Percentiles rank a stretch among this genome's conserved stretches.
phyloP scores from a whole-genome alignment of 2,797 vertebrate genomes.

The Arnoldichthys spilopterus region DNA sequence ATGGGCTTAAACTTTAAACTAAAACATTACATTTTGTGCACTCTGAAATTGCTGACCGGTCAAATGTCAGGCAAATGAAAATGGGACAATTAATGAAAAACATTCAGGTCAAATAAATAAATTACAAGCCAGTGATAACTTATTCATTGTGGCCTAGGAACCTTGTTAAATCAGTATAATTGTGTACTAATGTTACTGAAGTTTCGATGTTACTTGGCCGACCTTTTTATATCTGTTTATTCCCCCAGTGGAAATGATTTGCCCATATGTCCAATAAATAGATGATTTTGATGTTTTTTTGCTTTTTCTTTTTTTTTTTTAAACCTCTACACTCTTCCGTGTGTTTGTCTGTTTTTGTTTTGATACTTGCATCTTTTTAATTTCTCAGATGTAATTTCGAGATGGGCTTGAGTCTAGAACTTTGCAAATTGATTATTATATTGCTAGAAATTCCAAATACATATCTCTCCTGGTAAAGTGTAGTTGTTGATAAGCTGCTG shows the following conservation, averaged over 20 bases:
- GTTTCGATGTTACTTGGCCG: constrained; percentile 19
- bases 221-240: too few species aligned
- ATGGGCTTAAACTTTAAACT: too few species aligned
- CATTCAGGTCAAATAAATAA: too few species aligned
- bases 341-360: constrained; percentile 3
- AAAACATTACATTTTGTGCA: too few species aligned
- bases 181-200: neutral
- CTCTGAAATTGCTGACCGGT: too few species aligned
- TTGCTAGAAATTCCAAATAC: neutral
- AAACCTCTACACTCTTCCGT: neutral
- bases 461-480: too few species aligned
- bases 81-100: too few species aligned
- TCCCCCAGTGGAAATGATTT: too few species aligned
- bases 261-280: neutral
- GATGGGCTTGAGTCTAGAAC: neutral
- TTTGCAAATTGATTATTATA: neutral
- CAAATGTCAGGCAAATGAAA: too few species aligned
- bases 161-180: neutral
- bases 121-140: too few species aligned
- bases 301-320: neutral
- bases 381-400: constrained; percentile 6
- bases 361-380: constrained; percentile 3
- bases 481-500: too few species aligned
- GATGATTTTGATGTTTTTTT: neutral
- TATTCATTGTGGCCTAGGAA: neutral